A percentile compares a stretch with the other conserved stretches of the same genome.
Conservation (phyloP, 1,140 invertebrate species). For the Maniola jurtina region DNA sequence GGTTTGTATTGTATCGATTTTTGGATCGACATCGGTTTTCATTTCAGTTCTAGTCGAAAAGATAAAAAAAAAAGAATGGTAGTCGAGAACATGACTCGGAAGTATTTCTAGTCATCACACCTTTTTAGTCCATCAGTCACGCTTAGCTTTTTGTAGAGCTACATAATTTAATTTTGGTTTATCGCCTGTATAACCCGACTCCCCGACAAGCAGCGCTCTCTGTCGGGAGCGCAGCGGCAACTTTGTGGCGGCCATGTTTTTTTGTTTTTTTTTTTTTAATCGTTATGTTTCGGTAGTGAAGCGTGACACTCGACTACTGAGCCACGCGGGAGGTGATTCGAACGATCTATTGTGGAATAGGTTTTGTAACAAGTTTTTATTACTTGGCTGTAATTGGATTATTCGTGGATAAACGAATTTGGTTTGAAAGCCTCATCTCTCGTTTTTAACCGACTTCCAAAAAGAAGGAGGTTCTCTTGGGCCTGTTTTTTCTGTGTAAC, state of each 20-base stretch:
- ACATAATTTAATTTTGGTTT: neutral
- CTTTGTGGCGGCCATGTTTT: too few species aligned
- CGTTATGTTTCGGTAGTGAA: neutral
- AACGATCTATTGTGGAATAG: neutral
- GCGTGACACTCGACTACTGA: neutral
- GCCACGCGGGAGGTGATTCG: conserved; percentile 1
- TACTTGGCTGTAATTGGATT: neutral
- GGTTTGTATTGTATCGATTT: too few species aligned
- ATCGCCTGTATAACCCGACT: neutral
- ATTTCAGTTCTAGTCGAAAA: neutral
- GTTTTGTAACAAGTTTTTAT: neutral
- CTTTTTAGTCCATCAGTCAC: neutral
- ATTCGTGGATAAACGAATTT: neutral
- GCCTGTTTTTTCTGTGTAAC: too few species aligned
- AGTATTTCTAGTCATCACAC: conserved; percentile 3
- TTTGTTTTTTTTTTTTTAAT: too few species aligned
- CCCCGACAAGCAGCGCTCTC: neutral
- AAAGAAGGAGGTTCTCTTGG: too few species aligned
- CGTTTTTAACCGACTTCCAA: too few species aligned
- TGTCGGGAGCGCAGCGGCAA: neutral
- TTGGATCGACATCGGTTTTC: too few species aligned
- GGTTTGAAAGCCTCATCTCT: neutral
- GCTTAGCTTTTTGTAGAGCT: neutral
- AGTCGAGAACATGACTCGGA: neutral
- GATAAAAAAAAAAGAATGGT: neutral